phyloP scores from a whole-genome alignment of 2,113 vertebrate species.

The Dunckerocampus dactyliophorus region DNA sequence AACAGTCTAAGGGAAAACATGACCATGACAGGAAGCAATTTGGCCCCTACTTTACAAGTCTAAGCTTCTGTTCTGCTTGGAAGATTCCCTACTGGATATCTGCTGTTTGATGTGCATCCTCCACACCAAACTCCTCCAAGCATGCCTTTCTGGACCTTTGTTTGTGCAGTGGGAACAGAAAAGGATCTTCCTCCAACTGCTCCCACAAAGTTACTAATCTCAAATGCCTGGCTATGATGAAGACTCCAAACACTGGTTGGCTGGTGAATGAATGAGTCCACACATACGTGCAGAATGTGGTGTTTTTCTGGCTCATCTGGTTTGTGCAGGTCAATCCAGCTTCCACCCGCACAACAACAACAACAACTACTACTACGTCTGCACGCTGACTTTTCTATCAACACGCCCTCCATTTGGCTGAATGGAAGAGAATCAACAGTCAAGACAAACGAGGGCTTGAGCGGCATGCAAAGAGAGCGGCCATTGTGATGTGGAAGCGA shows the following conservation, averaged over 20 bases:
- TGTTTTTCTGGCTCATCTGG: conserved; percentile 25
- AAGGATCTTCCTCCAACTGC: no score
- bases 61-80: neutral
- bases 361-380: neutral
- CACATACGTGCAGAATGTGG: no score
- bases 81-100: no score
- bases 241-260: no score
- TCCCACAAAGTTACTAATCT: no score
- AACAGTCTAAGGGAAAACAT: neutral
- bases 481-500: conserved; percentile 5
- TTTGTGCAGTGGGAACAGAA: no score
- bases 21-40: no score
- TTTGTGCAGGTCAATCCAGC: conserved; percentile 39
- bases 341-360: conserved; percentile 1
- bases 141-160: no score
- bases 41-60: neutral
- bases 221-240: no score
- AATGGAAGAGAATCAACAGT: conserved; percentile 53
- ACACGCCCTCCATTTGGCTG: conserved; percentile 58
- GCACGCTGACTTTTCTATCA: conserved; percentile 1
- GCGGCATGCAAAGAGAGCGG: conserved; percentile 14
- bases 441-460: conserved; percentile 13
- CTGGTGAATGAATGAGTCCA: no score
- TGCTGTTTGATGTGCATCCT: neutral
- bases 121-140: neutral